Conservation (phyloP, 2,797 vertebrate genomes). For the Alosa sapidissima region DNA sequence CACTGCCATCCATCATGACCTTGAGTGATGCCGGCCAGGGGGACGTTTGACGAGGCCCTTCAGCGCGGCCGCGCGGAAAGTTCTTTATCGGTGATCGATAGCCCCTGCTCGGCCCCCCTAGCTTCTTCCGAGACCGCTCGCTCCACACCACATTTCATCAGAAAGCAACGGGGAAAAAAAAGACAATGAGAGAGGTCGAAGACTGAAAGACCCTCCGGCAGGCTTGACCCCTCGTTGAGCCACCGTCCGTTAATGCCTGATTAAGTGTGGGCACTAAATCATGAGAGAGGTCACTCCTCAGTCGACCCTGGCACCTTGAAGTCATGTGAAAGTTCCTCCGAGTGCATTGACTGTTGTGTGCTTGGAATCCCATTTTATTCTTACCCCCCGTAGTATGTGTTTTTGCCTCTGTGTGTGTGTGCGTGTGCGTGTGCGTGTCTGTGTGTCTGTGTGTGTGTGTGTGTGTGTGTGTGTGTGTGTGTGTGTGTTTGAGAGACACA, state of each 20-base stretch:
- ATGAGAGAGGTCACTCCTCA: constrained; percentile 59
- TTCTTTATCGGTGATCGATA: constrained; percentile 73
- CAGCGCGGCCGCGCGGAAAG: constrained; percentile 53
- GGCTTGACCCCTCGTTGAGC: constrained; percentile 62
- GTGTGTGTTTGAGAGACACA: constrained; percentile 36
- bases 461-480: constrained; percentile 2
- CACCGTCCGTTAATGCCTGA: constrained; percentile 62
- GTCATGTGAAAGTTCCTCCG: constrained; percentile 62
- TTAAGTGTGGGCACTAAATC: constrained; percentile 70
- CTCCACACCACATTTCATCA: constrained; percentile 52
- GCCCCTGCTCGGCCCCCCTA: constrained; percentile 37
- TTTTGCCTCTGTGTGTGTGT: not conserved
- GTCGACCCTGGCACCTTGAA: constrained; percentile 64
- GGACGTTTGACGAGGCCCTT: constrained; percentile 37
- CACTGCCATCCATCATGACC: constrained; percentile 58
- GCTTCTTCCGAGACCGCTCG: constrained; percentile 60
- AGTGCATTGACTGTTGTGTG: constrained; percentile 52
- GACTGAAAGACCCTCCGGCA: constrained; percentile 52
- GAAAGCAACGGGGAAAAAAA: constrained; percentile 29
- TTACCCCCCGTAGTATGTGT: constrained; percentile 13
- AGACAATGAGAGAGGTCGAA: constrained; percentile 23
- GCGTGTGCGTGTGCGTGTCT: constrained; percentile 21
- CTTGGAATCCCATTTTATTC: constrained; percentile 20
- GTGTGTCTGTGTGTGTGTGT: not conserved
- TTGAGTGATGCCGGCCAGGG: constrained; percentile 55